Conservation (phyloP, 2,113 vertebrate species). For the Alces alces region DNA sequence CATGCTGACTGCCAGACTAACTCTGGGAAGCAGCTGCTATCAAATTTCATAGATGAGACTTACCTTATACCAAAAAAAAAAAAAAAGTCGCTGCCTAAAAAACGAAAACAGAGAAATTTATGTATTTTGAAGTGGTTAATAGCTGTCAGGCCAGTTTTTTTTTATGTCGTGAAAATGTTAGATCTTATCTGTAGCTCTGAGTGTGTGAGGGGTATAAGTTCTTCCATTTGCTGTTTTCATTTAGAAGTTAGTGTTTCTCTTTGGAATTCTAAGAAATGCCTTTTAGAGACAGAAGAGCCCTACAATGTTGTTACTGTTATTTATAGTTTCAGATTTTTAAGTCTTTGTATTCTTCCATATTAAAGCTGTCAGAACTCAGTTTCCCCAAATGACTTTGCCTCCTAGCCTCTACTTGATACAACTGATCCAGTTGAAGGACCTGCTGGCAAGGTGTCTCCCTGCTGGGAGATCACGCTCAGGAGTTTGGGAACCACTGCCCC, state of each 20-base stretch:
- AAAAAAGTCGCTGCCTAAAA: neutral
- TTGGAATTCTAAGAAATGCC: neutral
- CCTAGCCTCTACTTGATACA: neutral
- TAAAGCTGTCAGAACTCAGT: neutral
- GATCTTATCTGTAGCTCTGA: neutral
- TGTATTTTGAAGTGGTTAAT: neutral
- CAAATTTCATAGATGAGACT: neutral
- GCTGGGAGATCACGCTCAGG: neutral
- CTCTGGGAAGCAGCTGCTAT: neutral
- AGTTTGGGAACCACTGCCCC: neutral
- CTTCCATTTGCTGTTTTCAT: neutral
- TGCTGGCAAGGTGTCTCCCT: neutral
- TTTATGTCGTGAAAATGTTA: neutral
- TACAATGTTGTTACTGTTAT: neutral
- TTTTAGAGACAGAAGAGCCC: neutral
- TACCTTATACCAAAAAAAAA: neutral
- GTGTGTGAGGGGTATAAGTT: neutral
- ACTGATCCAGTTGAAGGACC: neutral
- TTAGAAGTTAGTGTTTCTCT: slow-evolving; percentile 26
- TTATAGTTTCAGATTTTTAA: neutral
- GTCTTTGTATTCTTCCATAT: neutral
- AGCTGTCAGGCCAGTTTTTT: neutral
- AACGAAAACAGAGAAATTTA: neutral
- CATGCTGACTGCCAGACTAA: neutral
- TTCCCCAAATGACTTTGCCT: neutral